phyloP scores from a whole-genome alignment of 2,888 invertebrate genomes.

The Drosophila fungiperda region DNA sequence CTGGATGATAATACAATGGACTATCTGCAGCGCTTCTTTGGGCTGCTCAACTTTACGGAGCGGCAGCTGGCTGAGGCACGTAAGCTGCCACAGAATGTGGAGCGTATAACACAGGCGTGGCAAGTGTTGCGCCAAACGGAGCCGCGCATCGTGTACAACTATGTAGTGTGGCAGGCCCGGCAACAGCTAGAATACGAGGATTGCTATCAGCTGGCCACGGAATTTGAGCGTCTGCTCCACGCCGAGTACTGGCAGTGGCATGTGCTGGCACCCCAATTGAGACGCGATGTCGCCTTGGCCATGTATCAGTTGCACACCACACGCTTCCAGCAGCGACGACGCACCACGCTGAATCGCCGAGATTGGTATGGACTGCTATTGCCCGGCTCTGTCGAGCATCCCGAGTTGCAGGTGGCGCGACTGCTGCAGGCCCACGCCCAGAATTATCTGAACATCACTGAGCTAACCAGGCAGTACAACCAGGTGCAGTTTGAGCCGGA shows the following conservation, averaged over 20 bases:
- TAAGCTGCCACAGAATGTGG: constrained; percentile 69
- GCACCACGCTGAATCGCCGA: constrained; percentile 54
- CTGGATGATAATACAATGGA: constrained; percentile 60
- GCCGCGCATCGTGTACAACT: constrained; percentile 78
- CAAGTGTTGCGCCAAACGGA: constrained; percentile 66
- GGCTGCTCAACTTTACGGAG: constrained; percentile 64
- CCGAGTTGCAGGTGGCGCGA: constrained; percentile 78
- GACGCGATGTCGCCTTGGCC: constrained; percentile 79
- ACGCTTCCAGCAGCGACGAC: constrained; percentile 78
- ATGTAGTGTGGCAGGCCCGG: constrained; percentile 80
- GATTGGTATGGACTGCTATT: constrained; percentile 77
- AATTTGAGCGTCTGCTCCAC: constrained; percentile 78
- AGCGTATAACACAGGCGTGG: constrained; percentile 61
- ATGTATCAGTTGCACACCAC: constrained; percentile 81
- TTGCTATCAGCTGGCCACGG: constrained; percentile 72
- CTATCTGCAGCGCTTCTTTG: constrained; percentile 71
- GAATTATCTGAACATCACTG: constrained; percentile 60
- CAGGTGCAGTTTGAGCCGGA: constrained; percentile 28
- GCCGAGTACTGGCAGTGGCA: constrained; percentile 83
- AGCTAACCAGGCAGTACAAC: constrained; percentile 51
- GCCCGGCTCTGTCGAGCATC: constrained; percentile 64
- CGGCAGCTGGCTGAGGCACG: constrained; percentile 65
- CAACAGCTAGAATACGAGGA: constrained; percentile 59
- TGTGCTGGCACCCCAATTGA: constrained; percentile 61
- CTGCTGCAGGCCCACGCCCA: constrained; percentile 75